Percentiles rank a stretch among this genome's conserved stretches.
These are phyloP conservation scores for Neomorphus geoffroyi DNA, from an alignment of 2,797 vertebrate species.

Conservation along the genomic window DNA sequence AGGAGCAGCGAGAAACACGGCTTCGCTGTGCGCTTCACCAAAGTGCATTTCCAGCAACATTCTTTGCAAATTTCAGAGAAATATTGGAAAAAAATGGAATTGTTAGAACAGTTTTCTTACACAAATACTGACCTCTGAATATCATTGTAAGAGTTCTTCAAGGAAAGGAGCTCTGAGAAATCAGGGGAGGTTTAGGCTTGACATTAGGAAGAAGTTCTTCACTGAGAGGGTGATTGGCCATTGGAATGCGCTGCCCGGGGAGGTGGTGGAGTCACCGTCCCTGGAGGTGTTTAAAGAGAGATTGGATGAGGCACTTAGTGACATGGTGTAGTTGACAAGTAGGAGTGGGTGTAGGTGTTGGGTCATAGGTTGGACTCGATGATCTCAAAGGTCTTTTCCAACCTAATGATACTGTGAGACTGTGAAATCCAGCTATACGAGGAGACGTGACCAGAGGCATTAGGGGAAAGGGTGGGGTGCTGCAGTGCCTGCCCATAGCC, in stretches of 20 bases:
- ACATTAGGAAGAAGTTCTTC: too few species aligned
- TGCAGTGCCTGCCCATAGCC: background rate
- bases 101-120: background rate
- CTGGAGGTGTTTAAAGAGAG: too few species aligned
- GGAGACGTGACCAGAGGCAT: background rate
- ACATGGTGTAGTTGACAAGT: too few species aligned
- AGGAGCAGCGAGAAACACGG: background rate
- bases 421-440: rapidly evolving
- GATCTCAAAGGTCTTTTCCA: too few species aligned
- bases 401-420: too few species aligned
- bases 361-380: too few species aligned
- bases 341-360: too few species aligned
- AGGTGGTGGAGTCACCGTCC: too few species aligned
- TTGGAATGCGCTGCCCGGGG: too few species aligned
- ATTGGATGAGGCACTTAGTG: too few species aligned
- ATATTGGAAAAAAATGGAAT: background rate
- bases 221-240: too few species aligned
- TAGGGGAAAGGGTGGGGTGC: background rate
- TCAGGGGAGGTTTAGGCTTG: too few species aligned
- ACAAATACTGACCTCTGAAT: background rate
- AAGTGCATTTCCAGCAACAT: background rate
- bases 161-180: background rate
- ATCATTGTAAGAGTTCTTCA: background rate
- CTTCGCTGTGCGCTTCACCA: background rate
- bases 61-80: background rate